Evolutionary conservation across 2,797 vertebrate genomes (phyloP).

Genomic region (Phaenicophaeus curvirostris): DNA sequence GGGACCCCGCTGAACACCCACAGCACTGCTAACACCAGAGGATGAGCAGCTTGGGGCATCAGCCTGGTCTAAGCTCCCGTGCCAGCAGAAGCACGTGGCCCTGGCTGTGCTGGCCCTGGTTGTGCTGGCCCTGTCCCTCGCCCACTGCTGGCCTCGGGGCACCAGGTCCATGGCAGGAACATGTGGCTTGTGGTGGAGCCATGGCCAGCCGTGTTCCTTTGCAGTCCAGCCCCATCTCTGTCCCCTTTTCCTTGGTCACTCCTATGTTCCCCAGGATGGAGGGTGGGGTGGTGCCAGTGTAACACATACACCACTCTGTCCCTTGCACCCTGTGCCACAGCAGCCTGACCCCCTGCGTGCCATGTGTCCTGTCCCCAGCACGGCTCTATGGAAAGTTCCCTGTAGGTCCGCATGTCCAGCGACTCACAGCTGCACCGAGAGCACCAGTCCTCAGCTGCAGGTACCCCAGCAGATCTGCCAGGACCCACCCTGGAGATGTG

Average conservation of each 20-base stretch:
- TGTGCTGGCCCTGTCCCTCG: rapidly evolving
- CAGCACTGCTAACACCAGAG: background rate
- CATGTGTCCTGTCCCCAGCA: background rate
- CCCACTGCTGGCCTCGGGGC: background rate
- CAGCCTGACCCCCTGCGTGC: rapidly evolving
- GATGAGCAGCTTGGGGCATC: background rate
- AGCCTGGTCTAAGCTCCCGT: background rate
- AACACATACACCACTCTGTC: background rate
- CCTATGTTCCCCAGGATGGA: rapidly evolving
- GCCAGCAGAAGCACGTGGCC: rapidly evolving
- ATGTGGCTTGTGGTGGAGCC: background rate
- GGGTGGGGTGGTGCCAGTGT: rapidly evolving
- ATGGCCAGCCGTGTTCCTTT: background rate
- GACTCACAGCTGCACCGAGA: background rate
- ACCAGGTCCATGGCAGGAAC: background rate
- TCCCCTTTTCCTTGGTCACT: background rate
- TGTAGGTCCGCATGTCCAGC: background rate
- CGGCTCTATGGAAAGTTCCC: background rate
- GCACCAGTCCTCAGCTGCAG: background rate
- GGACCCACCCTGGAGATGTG: background rate
- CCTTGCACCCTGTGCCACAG: background rate
- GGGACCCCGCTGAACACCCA: rapidly evolving
- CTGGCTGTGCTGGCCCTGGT: rapidly evolving
- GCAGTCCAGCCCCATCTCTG: background rate
- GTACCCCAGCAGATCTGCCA: background rate